Conservation (phyloP, 2,797 vertebrate species). For the Manis javanica region DNA sequence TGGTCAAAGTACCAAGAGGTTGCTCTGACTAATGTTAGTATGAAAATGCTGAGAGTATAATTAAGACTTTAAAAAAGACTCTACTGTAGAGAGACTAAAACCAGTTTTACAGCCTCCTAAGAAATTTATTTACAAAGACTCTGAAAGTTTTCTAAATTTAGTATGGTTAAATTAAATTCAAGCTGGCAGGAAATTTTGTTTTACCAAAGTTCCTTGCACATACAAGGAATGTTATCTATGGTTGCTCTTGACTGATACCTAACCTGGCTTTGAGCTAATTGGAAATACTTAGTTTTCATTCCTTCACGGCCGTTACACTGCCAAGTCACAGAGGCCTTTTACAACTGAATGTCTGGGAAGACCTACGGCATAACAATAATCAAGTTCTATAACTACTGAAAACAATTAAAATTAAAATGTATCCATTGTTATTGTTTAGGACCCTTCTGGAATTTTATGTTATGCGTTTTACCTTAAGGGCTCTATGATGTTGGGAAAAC, state of each 20-base stretch:
- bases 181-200: conserved; percentile 43
- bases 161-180: conserved; percentile 31
- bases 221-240: conserved; percentile 8
- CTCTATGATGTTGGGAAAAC: conserved; percentile 56
- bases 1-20: background rate
- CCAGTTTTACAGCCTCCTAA: background rate
- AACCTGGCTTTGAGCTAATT: conserved; percentile 50
- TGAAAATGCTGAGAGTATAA: conserved; percentile 12
- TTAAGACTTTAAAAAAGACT: background rate
- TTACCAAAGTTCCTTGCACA: conserved; percentile 33
- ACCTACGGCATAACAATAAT: conserved; percentile 17
- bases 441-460: background rate
- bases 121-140: conserved; percentile 50
- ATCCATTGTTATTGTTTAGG: background rate
- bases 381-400: background rate
- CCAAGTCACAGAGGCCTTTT: conserved; percentile 48
- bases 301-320: background rate
- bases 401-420: conserved; percentile 20
- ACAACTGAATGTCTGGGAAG: conserved; percentile 4
- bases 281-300: conserved; percentile 48
- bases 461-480: background rate
- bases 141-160: conserved; percentile 13
- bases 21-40: background rate
- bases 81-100: background rate
- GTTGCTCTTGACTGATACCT: conserved; percentile 32